These are phyloP conservation scores for Lepilemur septentrionalis DNA, from an alignment of 2,797 vertebrate genomes.

Conservation along the genomic window DNA sequence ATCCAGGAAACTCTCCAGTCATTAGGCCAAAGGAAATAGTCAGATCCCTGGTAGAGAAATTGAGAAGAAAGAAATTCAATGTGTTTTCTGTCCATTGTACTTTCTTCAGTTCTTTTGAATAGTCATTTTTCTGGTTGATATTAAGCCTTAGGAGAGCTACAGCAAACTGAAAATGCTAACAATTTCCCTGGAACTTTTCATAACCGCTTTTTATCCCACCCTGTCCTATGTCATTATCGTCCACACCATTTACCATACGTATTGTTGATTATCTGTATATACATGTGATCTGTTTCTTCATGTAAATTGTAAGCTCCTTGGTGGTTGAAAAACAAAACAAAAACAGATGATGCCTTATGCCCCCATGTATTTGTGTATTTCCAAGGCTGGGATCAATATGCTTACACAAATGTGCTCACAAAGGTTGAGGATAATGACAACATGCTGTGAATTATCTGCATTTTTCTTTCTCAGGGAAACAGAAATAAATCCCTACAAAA, in stretches of 20 bases:
- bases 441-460: neutral
- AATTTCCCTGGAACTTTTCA: neutral
- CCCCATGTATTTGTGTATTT: neutral
- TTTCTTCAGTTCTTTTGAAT: neutral
- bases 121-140: neutral
- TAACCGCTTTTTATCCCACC: neutral
- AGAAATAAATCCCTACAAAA: neutral
- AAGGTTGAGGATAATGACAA: neutral
- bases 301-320: neutral
- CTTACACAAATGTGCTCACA: neutral
- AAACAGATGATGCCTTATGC: neutral
- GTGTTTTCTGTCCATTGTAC: neutral
- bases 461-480: neutral
- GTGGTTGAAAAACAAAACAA: neutral
- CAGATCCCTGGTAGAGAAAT: neutral
- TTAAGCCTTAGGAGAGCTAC: neutral
- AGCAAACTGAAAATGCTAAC: neutral
- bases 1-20: neutral
- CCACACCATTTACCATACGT: neutral
- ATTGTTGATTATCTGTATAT: neutral
- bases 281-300: neutral
- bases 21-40: neutral
- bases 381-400: neutral
- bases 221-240: neutral
- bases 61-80: neutral